Evolutionary conservation across 2,797 vertebrate genomes (phyloP), one percentile per base, ranked within the genome.

Genomic region (Chelonia mydas): DNA sequence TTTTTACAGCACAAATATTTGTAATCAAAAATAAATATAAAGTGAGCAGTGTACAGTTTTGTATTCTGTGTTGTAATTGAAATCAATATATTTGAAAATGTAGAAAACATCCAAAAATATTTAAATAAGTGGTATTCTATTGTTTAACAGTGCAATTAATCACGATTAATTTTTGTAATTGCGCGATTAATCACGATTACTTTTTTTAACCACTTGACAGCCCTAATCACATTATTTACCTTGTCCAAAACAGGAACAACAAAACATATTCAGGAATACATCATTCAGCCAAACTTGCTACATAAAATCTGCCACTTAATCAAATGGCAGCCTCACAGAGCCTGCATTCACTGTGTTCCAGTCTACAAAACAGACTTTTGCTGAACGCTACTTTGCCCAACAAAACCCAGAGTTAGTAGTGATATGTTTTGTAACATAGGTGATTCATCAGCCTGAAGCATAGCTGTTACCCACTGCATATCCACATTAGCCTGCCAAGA

Each of bases 401-500:
- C 49, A 89, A 68, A 92, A 94, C 84, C 17, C 28, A 11, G 57
- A 76, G 65, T 65, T 28, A 80, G 21, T 47, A 94, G 41, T 94
- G 94, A 28, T 47, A 72, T 4, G 1, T 9, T 72, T 23, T 28
- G 78, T 31, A 92, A 76, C 17, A 17, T 0, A 3, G 54, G 31
- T 76, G 45, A 95, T 87, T 95, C 89, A 54, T 96, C 94, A 96
- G 81, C 81, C 96, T 88, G 92, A 97, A 83, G 53, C 47, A 87
- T 59, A 90, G 57, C 82, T 96, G 77, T 3, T 72, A 90, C 57
- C 88, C 76, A 81, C 61, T 74, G 53, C 79, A 95, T 82, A 84
- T 94, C 88, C 93, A 97, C 96, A 93, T 98, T 92, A 97, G 87
- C 49, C 59, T 92, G 81, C 72, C 84, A 87, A 86, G 78, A 37